Evolutionary conservation across 2,113 vertebrate species (phyloP), one percentile per base, ranked within the genome.

Genomic region (Eubucco bourcierii): DNA sequence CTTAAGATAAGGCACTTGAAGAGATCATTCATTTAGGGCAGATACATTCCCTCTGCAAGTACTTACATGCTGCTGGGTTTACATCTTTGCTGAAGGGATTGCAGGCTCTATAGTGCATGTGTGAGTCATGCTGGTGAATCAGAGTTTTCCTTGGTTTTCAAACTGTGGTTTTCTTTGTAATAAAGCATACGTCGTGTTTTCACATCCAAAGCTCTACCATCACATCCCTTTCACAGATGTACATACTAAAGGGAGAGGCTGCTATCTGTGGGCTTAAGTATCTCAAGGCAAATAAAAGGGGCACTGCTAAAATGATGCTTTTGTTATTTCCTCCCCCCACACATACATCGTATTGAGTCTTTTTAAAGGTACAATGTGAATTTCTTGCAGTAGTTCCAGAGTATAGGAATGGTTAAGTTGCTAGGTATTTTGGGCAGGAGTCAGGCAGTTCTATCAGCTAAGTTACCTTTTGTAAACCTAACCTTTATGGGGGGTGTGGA

Each of bases 71-170:
- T 92, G 21, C 20, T 71, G 87, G 92, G 81, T 74, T 44, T 37
- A 59, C 78, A 93, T 93, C 95, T 90, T 85, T 77, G 79, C 94
- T 93, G 1, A 88, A 77, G 90, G 68, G 82, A 88, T 94, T 86
- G 82, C 75, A 97, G 80, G 95, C 95, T 91, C 94, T 93, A 7
- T 70, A 88, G 70, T 47, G 82, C 8, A 0, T 56, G 67, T 59
- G 23, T 97, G 97, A 98, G 96, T 98, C 97, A 98, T 39, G 64
- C 80, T 68, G 84, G 91, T 97, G 97, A 97, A 95, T 98, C 97
- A 98, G 95, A 95, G 47, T n/a, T 84, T 90, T 95, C 91, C 91
- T 82, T 93, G 74, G 82, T 81, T 91, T 90, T 88, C 87, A 63
- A 91, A 95, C 75, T 95, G 96, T 82, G 97, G 95, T 95, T 97